Conservation (phyloP, 2,113 vertebrate species). For the Cranoglanis bouderius region DNA sequence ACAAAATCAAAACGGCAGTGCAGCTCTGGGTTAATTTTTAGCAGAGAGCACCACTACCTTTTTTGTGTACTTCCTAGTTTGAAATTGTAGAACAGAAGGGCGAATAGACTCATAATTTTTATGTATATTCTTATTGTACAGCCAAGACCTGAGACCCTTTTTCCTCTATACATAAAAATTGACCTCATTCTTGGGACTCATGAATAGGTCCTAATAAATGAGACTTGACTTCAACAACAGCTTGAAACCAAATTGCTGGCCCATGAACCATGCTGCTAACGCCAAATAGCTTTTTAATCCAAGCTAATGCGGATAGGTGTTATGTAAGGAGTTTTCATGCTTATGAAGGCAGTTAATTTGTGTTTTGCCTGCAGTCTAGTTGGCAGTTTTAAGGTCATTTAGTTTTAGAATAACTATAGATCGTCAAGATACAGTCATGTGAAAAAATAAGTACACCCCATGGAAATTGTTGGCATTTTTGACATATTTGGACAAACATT, state of each 20-base stretch:
- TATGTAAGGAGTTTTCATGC: slow-evolving; percentile 6
- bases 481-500: too few species aligned
- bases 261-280: neutral
- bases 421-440: too few species aligned
- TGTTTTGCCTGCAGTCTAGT: neutral
- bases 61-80: neutral
- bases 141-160: neutral
- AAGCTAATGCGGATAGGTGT: neutral
- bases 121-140: neutral
- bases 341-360: neutral
- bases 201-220: neutral
- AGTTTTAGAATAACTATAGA: neutral
- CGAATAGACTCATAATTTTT: neutral
- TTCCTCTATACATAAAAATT: neutral
- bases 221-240: neutral
- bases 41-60: neutral
- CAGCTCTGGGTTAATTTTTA: slow-evolving; percentile 17
- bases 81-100: neutral
- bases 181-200: neutral
- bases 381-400: neutral
- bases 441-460: too few species aligned
- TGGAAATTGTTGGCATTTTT: too few species aligned
- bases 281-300: neutral
- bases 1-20: slow-evolving; percentile 3
- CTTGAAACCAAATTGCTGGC: neutral